phyloP scores from a whole-genome alignment of 2,113 vertebrate species.

The Phoenicopterus ruber region DNA sequence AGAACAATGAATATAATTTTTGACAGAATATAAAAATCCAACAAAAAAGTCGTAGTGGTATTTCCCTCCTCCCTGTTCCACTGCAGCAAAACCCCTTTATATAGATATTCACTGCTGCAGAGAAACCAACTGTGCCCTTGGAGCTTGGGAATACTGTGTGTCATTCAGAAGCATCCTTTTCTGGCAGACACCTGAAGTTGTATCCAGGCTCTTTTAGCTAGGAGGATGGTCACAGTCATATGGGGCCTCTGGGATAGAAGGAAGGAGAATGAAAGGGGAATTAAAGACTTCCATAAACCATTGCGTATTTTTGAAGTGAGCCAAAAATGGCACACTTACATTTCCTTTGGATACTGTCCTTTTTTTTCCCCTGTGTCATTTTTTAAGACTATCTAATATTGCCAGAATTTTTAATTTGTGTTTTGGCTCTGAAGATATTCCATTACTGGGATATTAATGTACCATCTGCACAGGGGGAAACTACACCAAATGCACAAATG shows the following conservation, averaged over 20 bases:
- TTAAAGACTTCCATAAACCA: background rate
- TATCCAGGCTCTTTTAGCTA: background rate
- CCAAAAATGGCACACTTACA: background rate
- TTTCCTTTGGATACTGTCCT: background rate
- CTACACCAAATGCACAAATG: background rate
- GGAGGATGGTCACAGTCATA: background rate
- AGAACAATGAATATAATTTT: background rate
- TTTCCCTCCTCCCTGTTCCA: background rate
- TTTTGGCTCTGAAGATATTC: background rate
- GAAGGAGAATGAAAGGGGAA: background rate
- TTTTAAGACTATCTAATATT: background rate
- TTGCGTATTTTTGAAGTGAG: background rate
- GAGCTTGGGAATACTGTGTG: background rate
- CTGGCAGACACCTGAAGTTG: background rate
- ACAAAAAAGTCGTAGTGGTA: background rate
- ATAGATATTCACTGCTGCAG: background rate
- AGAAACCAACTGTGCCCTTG: background rate
- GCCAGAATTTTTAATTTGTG: background rate
- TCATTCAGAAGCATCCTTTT: constrained; percentile 8
- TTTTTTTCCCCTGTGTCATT: background rate
- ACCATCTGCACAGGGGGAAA: background rate
- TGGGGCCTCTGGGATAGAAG: background rate
- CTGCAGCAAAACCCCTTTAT: background rate
- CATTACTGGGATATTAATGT: background rate
- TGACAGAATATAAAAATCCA: background rate